Percentiles rank a stretch among this genome's conserved stretches.
phyloP scores from a whole-genome alignment of 1,140 invertebrate genomes.

The Lepidurus couesii region DNA sequence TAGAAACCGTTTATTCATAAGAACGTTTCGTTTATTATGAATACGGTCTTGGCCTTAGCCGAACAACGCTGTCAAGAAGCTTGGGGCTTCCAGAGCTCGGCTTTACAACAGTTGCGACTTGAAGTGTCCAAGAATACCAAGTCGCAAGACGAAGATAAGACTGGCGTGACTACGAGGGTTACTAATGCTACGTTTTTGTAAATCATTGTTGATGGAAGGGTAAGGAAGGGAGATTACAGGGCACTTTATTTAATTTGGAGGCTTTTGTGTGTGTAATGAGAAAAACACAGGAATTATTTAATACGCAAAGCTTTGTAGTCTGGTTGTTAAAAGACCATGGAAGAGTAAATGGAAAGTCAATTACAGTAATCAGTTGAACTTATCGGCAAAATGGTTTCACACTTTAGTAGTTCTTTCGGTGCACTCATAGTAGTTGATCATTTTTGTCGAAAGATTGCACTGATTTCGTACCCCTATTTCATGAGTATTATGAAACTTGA shows the following conservation, averaged over 20 bases:
- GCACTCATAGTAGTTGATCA: no score
- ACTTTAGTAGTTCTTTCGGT: no score
- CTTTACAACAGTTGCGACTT: conserved; percentile 42
- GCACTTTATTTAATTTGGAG: neutral
- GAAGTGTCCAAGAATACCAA: conserved; percentile 39
- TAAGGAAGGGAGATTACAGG: neutral
- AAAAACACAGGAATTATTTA: no score
- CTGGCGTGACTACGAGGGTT: neutral
- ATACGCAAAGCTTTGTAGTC: no score
- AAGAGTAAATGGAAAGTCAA: no score
- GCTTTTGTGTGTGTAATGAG: neutral
- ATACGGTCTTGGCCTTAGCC: conserved; percentile 48
- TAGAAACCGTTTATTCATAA: conserved; percentile 51
- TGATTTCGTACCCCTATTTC: no score
- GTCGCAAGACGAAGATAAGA: neutral
- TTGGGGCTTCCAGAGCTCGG: conserved; percentile 43
- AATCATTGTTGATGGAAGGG: neutral
- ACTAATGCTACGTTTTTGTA: neutral
- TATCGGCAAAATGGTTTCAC: no score
- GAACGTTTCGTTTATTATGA: conserved; percentile 53
- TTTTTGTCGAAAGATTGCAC: no score
- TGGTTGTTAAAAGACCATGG: no score
- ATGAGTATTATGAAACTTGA: no score
- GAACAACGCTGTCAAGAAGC: conserved; percentile 47
- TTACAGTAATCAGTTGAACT: no score